Evolutionary conservation across 2,888 invertebrate genomes (phyloP).

Genomic region (Chromoteleia sp.): DNA sequence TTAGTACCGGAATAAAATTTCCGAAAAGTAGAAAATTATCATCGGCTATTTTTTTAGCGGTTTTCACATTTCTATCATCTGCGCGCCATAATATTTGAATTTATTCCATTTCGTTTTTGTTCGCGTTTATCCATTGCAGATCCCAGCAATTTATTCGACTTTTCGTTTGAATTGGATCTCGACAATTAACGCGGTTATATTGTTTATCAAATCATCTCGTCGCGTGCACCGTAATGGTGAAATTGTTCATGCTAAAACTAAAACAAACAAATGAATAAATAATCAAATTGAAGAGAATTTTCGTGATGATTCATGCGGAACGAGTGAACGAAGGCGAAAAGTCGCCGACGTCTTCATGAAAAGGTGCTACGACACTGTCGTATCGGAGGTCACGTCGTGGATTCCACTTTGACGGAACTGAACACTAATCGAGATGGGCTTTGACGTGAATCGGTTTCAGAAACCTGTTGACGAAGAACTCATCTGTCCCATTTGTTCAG

Average conservation of each 20-base stretch:
- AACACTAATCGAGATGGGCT: constrained; percentile 90
- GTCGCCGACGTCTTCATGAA: constrained; percentile 2
- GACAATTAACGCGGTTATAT: neutral
- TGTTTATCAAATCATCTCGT: neutral
- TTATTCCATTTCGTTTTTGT: no score
- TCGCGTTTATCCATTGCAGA: no score
- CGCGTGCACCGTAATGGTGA: neutral
- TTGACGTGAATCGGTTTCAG: constrained; percentile 96
- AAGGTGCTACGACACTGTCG: neutral
- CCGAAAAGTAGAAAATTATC: no score
- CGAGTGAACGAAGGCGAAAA: constrained; percentile 14
- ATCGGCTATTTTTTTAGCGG: no score
- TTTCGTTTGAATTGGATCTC: neutral
- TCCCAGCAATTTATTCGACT: no score
- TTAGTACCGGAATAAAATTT: no score
- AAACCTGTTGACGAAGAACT: constrained; percentile 98
- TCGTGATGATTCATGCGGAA: constrained; percentile 43
- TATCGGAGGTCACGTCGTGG: neutral
- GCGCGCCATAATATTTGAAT: no score
- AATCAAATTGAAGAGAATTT: neutral
- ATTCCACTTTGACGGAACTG: neutral
- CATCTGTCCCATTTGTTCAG: constrained; percentile 97
- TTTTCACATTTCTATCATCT: no score
- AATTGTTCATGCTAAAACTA: neutral
- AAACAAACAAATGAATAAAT: constrained; percentile 16